A percentile compares a stretch with the other conserved stretches of the same genome.
Evolutionary conservation across 2,888 invertebrate species (phyloP).

Genomic region (Ommatoiulus sabulosus): DNA sequence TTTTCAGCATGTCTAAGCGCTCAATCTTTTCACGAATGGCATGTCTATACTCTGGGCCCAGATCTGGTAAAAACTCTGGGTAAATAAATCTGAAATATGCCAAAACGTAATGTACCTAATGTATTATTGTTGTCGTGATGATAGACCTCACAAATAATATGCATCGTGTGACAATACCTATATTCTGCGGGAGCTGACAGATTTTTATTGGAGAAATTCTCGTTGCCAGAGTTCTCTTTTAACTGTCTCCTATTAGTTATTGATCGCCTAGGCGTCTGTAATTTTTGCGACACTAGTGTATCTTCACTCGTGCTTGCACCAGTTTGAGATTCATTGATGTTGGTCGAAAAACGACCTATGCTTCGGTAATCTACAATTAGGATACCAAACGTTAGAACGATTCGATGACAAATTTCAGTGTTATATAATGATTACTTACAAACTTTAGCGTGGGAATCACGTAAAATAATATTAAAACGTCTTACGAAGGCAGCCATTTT

Average conservation of each 20-base stretch:
- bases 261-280: neutral
- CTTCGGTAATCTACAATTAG: neutral
- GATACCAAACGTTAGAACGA: neutral
- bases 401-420: neutral
- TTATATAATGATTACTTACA: neutral
- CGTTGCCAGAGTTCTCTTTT: neutral
- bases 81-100: constrained; percentile 74
- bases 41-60: constrained; percentile 82
- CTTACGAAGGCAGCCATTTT: neutral
- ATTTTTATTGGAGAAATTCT: neutral
- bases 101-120: neutral
- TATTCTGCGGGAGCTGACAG: constrained; percentile 49
- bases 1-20: constrained; percentile 89
- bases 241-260: neutral
- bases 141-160: neutral
- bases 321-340: neutral
- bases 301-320: neutral
- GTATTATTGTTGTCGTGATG: neutral
- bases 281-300: neutral
- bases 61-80: constrained; percentile 94
- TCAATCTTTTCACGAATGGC: constrained; percentile 87
- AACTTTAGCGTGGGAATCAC: neutral
- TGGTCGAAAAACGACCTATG: neutral
- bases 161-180: neutral
- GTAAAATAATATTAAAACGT: neutral